Evolutionary conservation across 2,797 vertebrate species (phyloP).

Genomic region (Siniperca scherzeri): DNA sequence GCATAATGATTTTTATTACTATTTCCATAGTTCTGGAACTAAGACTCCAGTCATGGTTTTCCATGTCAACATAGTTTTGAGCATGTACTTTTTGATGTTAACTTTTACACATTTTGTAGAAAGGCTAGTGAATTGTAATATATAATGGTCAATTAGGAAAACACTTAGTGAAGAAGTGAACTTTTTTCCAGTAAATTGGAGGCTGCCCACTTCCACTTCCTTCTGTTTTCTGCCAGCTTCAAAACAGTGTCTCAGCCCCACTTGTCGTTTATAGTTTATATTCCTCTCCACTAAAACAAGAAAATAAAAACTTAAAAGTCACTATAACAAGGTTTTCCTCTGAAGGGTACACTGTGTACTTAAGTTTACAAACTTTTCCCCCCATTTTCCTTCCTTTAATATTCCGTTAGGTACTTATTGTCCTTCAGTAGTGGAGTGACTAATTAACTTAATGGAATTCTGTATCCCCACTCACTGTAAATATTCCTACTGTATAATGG

Average conservation of each 20-base stretch:
- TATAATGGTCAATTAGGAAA: no score
- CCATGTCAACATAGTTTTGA: background rate
- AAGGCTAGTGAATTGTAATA: no score
- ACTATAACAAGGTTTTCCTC: background rate
- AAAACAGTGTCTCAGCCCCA: no score
- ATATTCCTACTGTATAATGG: background rate
- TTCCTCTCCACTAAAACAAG: background rate
- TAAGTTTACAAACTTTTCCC: background rate
- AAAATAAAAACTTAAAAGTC: background rate
- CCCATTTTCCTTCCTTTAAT: background rate
- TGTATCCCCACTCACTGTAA: background rate
- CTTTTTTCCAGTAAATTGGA: background rate
- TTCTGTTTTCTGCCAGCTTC: background rate
- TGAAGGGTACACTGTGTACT: conserved; percentile 24
- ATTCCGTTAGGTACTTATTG: background rate
- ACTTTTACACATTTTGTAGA: background rate
- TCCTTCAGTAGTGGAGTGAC: background rate
- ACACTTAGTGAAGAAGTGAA: background rate
- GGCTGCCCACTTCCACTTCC: background rate
- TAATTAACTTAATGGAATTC: background rate
- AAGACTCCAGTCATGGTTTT: background rate
- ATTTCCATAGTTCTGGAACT: background rate
- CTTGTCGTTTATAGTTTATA: background rate
- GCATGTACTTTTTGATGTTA: background rate
- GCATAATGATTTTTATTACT: background rate